Evolutionary conservation across 2,113 vertebrate genomes (phyloP), one percentile per base, ranked within the genome.

Genomic region (Puma concolor): DNA sequence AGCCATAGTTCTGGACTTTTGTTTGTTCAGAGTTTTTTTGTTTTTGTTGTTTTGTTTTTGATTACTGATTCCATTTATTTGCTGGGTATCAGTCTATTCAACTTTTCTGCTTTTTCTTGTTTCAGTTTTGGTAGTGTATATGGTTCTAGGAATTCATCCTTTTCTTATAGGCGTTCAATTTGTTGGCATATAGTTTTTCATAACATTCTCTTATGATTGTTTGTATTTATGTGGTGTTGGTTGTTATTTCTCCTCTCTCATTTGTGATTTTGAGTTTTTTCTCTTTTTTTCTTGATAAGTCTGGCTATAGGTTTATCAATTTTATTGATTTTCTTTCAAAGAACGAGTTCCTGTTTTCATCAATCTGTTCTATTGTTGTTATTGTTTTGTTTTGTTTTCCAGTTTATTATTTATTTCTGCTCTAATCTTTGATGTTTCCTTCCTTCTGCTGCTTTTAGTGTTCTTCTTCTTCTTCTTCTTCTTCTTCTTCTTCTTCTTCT

Each of bases 381-480:
- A 17, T 36, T 36, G 27, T 64, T 29, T 29, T 29, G 27, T 66
- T 67, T 21, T 36, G n/a, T 69, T 10, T 69, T 71, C 7, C 25
- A 2, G 10, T 10, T 72, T 41, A 41, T 41, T 25, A 74, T 74
- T 74, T 74, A 41, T 74, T 27, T 74, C 71, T 74, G 71, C 5
- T 74, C 12, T 74, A 38, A 41, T 74, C 5, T 74, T 41, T 74
- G 14, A 2, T 23, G 57, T 74, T 74, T 74, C 23, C 38, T 74
- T 74, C 19, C 23, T 74, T 74, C 71, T 72, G 21, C 9, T 74
- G 38, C 23, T 41, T 25, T 74, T 74, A 74, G 36, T 41, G 38
- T 41, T 1, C 41, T 41, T 0, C 41, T 41, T 0, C 41, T 41
- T 0, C 41, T 41, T 1, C 41, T 41, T 6, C 41, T 41, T 0